Evolutionary conservation across 2,888 invertebrate genomes (phyloP).

Genomic region (Mermis nigrescens): DNA sequence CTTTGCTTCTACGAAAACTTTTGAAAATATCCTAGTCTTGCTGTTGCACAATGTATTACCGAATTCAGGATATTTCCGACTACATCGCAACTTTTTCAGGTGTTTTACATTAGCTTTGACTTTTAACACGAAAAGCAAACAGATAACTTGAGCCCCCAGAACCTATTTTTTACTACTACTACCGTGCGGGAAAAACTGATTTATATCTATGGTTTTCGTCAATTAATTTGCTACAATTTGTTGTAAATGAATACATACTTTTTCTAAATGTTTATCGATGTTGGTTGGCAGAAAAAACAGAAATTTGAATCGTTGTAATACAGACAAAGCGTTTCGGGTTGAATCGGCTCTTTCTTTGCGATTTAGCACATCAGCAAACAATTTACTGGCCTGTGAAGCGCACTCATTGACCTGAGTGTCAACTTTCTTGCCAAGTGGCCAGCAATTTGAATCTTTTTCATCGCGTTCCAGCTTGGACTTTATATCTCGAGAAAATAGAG

Average conservation of each 20-base stretch:
- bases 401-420: conserved; percentile 10
- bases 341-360: conserved; percentile 85
- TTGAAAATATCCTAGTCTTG: no score
- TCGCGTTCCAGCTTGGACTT: conserved; percentile 20
- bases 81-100: no score
- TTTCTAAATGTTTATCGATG: conserved; percentile 75
- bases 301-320: conserved; percentile 78
- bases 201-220: no score
- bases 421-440: conserved; percentile 20
- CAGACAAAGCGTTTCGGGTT: conserved; percentile 74
- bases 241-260: conserved; percentile 39
- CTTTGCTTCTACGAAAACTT: no score
- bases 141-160: no score
- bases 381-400: conserved; percentile 57
- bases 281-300: conserved; percentile 82
- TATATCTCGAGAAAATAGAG: conserved; percentile 16
- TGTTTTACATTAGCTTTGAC: no score
- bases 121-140: no score
- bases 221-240: no score
- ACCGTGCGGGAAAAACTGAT: no score
- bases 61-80: no score
- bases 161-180: no score
- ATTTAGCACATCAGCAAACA: conserved; percentile 75
- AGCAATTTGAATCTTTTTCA: conserved; percentile 14
- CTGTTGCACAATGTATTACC: no score